A percentile compares a stretch with the other conserved stretches of the same genome.
These are phyloP conservation scores for Lophura nycthemera DNA, from an alignment of 2,113 vertebrate species.

Conservation along the genomic window DNA sequence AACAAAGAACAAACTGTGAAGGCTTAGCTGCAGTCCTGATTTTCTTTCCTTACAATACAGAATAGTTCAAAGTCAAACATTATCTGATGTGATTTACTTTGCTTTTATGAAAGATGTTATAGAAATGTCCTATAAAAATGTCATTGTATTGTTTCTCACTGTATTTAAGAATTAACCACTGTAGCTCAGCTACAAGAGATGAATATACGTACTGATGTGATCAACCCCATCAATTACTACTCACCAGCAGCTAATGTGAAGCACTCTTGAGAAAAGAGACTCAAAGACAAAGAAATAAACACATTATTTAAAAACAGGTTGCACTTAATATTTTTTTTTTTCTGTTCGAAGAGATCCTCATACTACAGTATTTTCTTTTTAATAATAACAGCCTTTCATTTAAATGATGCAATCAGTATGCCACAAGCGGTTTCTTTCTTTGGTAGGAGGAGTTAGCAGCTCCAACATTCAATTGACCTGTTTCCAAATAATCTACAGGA, in stretches of 20 bases:
- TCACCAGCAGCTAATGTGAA: conserved; percentile 62
- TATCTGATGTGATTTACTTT: conserved; percentile 69
- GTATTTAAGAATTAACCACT: conserved; percentile 75
- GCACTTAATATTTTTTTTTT: conserved; percentile 65
- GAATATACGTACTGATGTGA: conserved; percentile 60
- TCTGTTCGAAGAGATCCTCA: conserved; percentile 48
- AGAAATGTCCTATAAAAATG: conserved; percentile 76
- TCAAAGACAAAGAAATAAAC: conserved; percentile 63
- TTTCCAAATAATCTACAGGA: conserved; percentile 92
- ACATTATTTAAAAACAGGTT: conserved; percentile 54
- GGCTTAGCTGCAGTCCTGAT: conserved; percentile 62
- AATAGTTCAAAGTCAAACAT: conserved; percentile 72
- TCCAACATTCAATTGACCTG: conserved; percentile 90
- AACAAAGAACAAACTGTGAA: conserved; percentile 40
- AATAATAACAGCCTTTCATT: conserved; percentile 77
- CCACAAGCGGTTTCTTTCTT: conserved; percentile 79
- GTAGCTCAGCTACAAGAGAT: conserved; percentile 49
- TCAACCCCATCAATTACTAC: conserved; percentile 67
- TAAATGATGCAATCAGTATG: conserved; percentile 80
- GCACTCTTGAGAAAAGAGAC: conserved; percentile 21
- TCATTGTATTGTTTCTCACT: conserved; percentile 64
- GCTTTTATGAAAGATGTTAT: conserved; percentile 69
- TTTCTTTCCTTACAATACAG: conserved; percentile 57
- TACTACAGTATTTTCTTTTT: conserved; percentile 75
- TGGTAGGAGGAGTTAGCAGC: conserved; percentile 84